phyloP scores from a whole-genome alignment of 2,113 vertebrate genomes.

The Porphyrio hochstetteri region DNA sequence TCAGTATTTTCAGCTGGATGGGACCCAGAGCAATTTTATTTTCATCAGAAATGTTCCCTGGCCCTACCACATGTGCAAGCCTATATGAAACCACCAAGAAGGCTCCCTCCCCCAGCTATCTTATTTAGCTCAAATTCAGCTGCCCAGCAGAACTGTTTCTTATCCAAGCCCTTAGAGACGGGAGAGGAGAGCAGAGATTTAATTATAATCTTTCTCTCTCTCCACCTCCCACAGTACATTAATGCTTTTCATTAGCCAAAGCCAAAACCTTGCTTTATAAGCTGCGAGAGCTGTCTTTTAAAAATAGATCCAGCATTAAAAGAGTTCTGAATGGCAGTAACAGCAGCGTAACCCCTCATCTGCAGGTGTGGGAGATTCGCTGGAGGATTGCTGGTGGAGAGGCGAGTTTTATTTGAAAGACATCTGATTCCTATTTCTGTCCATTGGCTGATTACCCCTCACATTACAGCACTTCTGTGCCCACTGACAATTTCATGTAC shows the following conservation, averaged over 20 bases:
- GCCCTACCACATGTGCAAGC: conserved; percentile 61
- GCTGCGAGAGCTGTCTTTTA: conserved; percentile 50
- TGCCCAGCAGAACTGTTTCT: conserved; percentile 65
- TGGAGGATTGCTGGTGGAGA: conserved; percentile 42
- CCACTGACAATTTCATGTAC: conserved; percentile 29
- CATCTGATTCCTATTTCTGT: conserved; percentile 65
- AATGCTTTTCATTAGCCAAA: conserved; percentile 58
- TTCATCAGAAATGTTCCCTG: conserved; percentile 66
- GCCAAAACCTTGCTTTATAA: conserved; percentile 66
- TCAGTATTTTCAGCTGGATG: conserved; percentile 57
- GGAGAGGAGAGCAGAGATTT: conserved; percentile 65
- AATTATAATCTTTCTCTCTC: conserved; percentile 68
- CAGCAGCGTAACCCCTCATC: not conserved
- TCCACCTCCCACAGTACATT: conserved; percentile 62
- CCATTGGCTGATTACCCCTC: not conserved
- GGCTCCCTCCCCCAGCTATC: conserved; percentile 63
- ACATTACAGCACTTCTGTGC: conserved; percentile 41
- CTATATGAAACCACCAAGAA: conserved; percentile 63
- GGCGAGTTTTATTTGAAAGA: conserved; percentile 18
- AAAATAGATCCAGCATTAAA: conserved; percentile 37
- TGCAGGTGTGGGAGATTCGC: conserved; percentile 54
- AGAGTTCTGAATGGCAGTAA: conserved; percentile 48
- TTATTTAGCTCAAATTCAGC: conserved; percentile 57
- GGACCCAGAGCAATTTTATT: conserved; percentile 68
- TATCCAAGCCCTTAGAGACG: conserved; percentile 57